These are phyloP conservation scores for Allacma fusca DNA, from an alignment of 2,888 invertebrate genomes.

Conservation along the genomic window DNA sequence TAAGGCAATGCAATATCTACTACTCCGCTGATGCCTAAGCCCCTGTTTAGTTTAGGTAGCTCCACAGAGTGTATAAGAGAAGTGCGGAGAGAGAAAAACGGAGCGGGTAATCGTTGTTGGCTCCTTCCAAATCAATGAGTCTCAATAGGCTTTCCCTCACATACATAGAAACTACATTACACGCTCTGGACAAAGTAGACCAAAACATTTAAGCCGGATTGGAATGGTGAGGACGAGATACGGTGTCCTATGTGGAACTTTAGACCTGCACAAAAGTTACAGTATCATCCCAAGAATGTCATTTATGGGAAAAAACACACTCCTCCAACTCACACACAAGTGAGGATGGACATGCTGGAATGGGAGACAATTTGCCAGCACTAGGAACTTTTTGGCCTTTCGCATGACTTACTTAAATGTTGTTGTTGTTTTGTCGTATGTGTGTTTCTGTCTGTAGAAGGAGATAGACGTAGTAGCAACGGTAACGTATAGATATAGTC, in stretches of 20 bases:
- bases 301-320: background rate
- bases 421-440: background rate
- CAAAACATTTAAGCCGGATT: constrained; percentile 20
- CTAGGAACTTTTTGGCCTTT: background rate
- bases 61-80: background rate
- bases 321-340: background rate
- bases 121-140: constrained; percentile 36
- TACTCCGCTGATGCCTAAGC: background rate
- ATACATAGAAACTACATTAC: constrained; percentile 24
- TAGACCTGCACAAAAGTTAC: background rate
- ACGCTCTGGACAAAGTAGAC: constrained; percentile 26
- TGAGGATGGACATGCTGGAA: constrained; percentile 20
- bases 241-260: too few relatives aligned
- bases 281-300: background rate
- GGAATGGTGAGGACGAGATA: too few relatives aligned
- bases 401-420: background rate
- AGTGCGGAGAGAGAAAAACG: background rate
- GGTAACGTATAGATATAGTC: background rate
- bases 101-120: constrained; percentile 16
- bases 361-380: constrained; percentile 23
- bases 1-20: constrained; percentile 29
- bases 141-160: constrained; percentile 26
- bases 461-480: background rate
- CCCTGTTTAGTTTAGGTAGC: too few relatives aligned
- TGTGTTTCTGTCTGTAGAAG: background rate